Evolutionary conservation across 2,888 invertebrate species (phyloP).

Genomic region (Pherbina coryleti): DNA sequence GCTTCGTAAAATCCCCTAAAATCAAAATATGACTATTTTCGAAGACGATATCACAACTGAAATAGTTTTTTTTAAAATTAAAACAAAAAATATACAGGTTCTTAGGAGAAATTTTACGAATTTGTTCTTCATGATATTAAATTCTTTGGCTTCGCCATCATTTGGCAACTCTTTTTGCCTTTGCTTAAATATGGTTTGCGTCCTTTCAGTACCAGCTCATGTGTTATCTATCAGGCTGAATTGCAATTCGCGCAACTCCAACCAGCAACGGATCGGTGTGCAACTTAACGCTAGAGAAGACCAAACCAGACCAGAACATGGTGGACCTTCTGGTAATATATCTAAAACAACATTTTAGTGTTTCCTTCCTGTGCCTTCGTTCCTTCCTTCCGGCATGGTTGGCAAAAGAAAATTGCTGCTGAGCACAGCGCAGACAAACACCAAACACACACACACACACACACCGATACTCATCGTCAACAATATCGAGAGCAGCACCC

Average conservation of each 20-base stretch:
- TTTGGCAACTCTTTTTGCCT: background rate
- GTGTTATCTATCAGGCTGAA: constrained; percentile 14
- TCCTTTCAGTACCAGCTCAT: background rate
- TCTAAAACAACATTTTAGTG: constrained; percentile 65
- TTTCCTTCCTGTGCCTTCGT: constrained; percentile 65
- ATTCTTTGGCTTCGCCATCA: too few species aligned
- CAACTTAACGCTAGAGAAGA: background rate
- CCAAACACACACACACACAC: background rate
- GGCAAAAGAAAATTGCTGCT: constrained; percentile 38
- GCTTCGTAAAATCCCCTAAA: too few species aligned
- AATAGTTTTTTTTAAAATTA: too few species aligned
- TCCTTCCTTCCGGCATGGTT: constrained; percentile 61
- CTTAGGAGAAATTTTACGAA: too few species aligned
- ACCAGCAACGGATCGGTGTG: background rate
- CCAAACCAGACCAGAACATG: background rate
- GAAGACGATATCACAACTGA: too few species aligned
- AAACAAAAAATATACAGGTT: too few species aligned
- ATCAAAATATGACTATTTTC: too few species aligned
- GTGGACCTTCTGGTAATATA: constrained; percentile 53
- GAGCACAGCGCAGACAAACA: background rate
- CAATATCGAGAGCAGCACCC: background rate
- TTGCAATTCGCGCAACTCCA: constrained; percentile 15
- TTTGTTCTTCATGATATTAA: too few species aligned
- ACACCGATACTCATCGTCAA: background rate
- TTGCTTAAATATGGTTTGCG: background rate